phyloP scores from a whole-genome alignment of 2,797 vertebrate species.

The Smutsia temminckii region DNA sequence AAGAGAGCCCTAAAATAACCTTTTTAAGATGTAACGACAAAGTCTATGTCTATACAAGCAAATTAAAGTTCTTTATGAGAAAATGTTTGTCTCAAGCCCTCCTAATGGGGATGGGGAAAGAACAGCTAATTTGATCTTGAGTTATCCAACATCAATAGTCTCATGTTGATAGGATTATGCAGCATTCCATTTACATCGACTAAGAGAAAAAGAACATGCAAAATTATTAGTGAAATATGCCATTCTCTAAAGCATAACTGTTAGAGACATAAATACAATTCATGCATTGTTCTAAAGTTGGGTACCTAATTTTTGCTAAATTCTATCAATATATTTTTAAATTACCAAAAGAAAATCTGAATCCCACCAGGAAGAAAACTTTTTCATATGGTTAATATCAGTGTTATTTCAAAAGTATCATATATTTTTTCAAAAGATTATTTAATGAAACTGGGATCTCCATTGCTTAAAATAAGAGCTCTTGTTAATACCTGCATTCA shows the following conservation, averaged over 20 bases:
- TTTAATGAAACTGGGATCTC: neutral
- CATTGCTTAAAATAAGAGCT: neutral
- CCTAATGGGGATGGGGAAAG: neutral
- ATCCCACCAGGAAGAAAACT: neutral
- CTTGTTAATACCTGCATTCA: slow-evolving; percentile 63
- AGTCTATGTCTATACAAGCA: neutral
- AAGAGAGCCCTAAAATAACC: neutral
- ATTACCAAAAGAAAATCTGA: neutral
- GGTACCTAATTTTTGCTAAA: neutral
- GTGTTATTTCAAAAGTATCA: neutral
- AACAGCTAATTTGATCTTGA: neutral
- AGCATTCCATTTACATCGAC: neutral
- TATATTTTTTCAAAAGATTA: slow-evolving; percentile 24
- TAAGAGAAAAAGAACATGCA: neutral
- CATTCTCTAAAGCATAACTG: neutral
- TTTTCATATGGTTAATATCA: neutral
- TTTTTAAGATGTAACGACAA: neutral
- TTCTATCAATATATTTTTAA: neutral
- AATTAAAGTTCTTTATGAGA: neutral
- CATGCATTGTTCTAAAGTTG: neutral
- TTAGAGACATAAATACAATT: neutral
- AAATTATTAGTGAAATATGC: neutral
- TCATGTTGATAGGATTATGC: neutral
- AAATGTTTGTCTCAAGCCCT: neutral
- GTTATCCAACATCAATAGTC: neutral